Base-by-base conservation (phyloP, 2,113 vertebrate genomes). In the Carassius auratus region DNA sequence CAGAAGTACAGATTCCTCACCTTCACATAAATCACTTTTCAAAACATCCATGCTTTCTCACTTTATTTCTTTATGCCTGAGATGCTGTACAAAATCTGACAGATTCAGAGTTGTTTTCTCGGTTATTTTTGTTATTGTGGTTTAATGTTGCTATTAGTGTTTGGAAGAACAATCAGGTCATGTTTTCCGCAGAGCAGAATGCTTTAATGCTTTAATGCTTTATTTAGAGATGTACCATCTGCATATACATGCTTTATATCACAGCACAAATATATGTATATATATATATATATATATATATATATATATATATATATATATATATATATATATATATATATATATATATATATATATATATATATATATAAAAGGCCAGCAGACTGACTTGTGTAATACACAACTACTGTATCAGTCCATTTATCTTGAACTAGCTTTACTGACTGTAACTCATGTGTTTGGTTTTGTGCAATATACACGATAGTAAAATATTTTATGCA, bases 141-240 rank as follows among this genome's bases (percentile, higher is more conserved):
- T 71, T n/a, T 71, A 10, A 42, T 71, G 36, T 71, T 42, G 17
- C 68, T 71, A 9, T 71, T 42, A 71, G 68, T 12, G 36, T 4
- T 9, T 71, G 36, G 36, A 71, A 42, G 36, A 36, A 71, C 36
- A 71, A 42, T 71, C 68, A 71, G 68, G 68, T 71, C 68, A 71
- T 38, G 68, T 71, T 71, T 71, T 21, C 8, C 21, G 17, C 33
- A 21, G 17, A 38, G 17, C 26, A 5, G 38, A 15, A 7, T 8
- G 21, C 17, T 71, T 42, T 42, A 71, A 7, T 8, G 21, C 17
- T 71, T 42, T 42, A 71, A n/a, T 6, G 68, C 33, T 38, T 71
- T 17, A 71, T 71, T 38, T 71, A 71, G 33, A 21, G 33, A 69
- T 69, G 15, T 19, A 69, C 19, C 8, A 71, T 17, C 17, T 10